These are phyloP conservation scores for Leistus spinibarbis DNA, from an alignment of 2,888 invertebrate genomes.

Conservation along the genomic window DNA sequence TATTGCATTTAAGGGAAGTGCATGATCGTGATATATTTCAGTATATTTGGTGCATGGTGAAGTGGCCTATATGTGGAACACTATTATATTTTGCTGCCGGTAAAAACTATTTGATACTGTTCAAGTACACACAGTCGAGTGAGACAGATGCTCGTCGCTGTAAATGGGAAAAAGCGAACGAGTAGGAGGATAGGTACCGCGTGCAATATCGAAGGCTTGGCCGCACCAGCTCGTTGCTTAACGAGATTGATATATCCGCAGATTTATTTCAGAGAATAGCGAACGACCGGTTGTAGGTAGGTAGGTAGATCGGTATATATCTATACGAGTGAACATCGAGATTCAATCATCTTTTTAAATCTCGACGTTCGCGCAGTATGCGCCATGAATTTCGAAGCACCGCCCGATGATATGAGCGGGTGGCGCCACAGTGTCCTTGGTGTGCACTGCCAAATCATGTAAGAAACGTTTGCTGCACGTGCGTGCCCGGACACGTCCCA, in stretches of 20 bases:
- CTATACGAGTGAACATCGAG: slow-evolving; percentile 31
- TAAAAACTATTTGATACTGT: slow-evolving; percentile 20
- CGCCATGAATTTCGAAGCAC: slow-evolving; percentile 29
- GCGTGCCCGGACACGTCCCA: slow-evolving; percentile 7
- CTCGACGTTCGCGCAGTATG: slow-evolving; percentile 25
- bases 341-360: slow-evolving; percentile 36
- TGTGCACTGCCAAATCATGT: slow-evolving; percentile 19
- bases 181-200: not conserved
- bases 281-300: too few relatives aligned
- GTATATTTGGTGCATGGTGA: not conserved
- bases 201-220: not conserved
- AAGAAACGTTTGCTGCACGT: slow-evolving; percentile 32
- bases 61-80: too few relatives aligned
- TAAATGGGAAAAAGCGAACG: slow-evolving; percentile 23
- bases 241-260: slow-evolving; percentile 28
- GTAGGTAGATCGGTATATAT: too few relatives aligned
- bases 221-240: slow-evolving; percentile 14
- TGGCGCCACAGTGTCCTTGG: too few relatives aligned
- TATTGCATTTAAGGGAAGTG: too few relatives aligned
- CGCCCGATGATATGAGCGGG: slow-evolving; percentile 16
- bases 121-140: slow-evolving; percentile 8
- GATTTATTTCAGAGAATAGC: slow-evolving; percentile 31
- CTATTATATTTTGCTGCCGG: slow-evolving; percentile 12
- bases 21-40: not conserved
- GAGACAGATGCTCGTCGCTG: slow-evolving; percentile 33